Conservation (phyloP, 2,797 vertebrate genomes). For the Trichosurus vulpecula region DNA sequence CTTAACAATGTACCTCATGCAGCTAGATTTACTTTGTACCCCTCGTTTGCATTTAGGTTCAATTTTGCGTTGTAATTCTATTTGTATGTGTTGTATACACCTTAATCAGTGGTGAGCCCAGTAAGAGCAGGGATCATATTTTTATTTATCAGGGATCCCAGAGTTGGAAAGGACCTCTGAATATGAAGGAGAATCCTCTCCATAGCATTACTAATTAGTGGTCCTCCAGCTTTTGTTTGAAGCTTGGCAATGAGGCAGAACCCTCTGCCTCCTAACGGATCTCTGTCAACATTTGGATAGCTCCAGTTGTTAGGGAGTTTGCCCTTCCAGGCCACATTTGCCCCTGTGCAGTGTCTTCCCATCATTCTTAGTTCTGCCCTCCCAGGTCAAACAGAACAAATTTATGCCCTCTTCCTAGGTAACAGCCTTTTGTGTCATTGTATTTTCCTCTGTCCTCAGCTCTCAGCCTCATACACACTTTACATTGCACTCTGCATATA, state of each 20-base stretch:
- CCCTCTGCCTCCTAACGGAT: background rate
- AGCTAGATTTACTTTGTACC: background rate
- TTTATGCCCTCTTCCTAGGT: background rate
- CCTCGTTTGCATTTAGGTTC: background rate
- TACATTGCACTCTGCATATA: background rate
- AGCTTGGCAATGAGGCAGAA: background rate
- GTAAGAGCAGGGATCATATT: background rate
- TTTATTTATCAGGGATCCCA: background rate
- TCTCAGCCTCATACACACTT: conserved; percentile 6
- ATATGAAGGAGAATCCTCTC: background rate
- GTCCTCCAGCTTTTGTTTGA: background rate
- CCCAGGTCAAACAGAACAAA: background rate
- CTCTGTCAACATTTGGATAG: background rate
- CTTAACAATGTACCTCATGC: background rate
- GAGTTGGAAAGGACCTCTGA: background rate
- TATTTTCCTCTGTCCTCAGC: background rate
- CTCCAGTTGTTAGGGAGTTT: background rate
- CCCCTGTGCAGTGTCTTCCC: background rate
- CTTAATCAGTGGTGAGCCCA: background rate
- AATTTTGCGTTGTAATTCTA: background rate
- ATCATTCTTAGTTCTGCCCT: background rate
- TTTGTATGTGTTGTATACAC: background rate
- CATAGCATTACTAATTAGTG: background rate
- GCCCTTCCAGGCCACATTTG: background rate
- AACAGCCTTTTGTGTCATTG: background rate